A percentile compares a stretch with the other conserved stretches of the same genome.
phyloP scores from a whole-genome alignment of 1,140 invertebrate species.

The Lamellibrachia luymesi region DNA sequence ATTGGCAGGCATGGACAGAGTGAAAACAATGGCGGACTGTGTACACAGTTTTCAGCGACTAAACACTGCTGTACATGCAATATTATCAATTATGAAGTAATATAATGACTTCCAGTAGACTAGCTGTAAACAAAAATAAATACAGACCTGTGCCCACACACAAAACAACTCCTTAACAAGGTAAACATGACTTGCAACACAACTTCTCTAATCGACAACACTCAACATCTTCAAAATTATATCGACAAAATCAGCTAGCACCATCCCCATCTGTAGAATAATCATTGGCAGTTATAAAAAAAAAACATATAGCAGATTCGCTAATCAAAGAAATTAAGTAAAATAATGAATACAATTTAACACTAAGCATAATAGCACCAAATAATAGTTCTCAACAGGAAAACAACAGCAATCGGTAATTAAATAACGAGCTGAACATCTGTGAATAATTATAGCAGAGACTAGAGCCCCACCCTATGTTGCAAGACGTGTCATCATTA shows the following conservation, averaged over 20 bases:
- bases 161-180: neutral
- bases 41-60: neutral
- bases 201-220: conserved; percentile 1
- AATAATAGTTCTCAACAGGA: neutral
- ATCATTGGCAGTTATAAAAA: neutral
- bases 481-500: neutral
- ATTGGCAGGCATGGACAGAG: neutral
- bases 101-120: neutral
- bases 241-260: neutral
- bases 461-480: neutral
- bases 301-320: neutral
- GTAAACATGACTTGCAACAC: neutral
- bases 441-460: neutral
- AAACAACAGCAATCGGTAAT: neutral
- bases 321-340: neutral
- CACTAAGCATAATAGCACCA: neutral
- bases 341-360: neutral
- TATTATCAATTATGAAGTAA: neutral
- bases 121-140: neutral
- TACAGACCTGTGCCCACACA: neutral
- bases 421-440: neutral
- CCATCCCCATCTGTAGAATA: neutral
- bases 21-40: neutral
- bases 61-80: neutral
- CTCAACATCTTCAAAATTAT: neutral